phyloP scores from a whole-genome alignment of 2,888 invertebrate species.

The Polia nebulosa region DNA sequence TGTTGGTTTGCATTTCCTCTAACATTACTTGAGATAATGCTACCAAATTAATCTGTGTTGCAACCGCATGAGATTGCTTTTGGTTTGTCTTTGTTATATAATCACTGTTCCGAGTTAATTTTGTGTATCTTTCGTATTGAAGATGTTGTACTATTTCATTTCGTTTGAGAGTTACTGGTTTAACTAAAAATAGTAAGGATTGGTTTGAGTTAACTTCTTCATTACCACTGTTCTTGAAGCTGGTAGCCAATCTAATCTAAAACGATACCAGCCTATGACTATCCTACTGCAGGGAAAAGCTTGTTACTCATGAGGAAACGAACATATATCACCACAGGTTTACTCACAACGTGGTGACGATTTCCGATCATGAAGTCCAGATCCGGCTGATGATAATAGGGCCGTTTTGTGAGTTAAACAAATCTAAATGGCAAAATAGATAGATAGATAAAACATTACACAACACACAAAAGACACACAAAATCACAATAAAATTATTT shows the following conservation, averaged over 20 bases:
- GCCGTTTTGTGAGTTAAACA: no score
- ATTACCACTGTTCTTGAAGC: not conserved
- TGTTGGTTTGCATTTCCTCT: not conserved
- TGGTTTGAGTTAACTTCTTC: not conserved
- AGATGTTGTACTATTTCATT: not conserved
- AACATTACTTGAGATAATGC: constrained; percentile 12
- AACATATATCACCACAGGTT: no score
- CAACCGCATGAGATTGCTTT: constrained; percentile 9
- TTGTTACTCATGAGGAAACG: no score
- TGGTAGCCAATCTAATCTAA: not conserved
- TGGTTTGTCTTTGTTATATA: not conserved
- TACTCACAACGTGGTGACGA: no score
- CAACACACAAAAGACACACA: no score
- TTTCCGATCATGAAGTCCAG: no score
- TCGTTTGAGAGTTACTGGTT: not conserved
- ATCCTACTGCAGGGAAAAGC: not conserved
- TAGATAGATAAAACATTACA: no score
- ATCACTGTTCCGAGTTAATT: not conserved
- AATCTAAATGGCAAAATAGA: no score
- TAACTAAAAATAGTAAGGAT: not conserved
- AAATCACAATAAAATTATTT: no score
- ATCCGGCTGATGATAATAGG: no score
- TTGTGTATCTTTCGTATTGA: not conserved
- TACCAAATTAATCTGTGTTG: not conserved
- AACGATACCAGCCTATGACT: not conserved